Base-by-base conservation (phyloP, 2,888 invertebrate species). In the Philereme vetulata region DNA sequence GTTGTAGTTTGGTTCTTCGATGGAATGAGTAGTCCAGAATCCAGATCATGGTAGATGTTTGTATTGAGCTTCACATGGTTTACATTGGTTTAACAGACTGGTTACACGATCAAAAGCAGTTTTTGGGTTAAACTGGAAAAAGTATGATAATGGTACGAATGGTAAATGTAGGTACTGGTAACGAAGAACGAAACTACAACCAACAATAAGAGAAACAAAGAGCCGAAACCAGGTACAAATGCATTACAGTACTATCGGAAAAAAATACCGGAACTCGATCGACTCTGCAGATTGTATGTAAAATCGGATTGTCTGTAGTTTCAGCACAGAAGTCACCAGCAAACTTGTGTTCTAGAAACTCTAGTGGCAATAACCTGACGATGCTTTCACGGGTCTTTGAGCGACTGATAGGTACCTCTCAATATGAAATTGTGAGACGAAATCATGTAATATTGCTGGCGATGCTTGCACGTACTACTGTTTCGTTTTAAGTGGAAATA, bases 341-440 rank as follows among this genome's bases (percentile, higher is more conserved):
- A 51, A 32, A 8, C 11, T 48, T 48, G 42, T 51, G 33, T 52
- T 51, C 34, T 42, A 48, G 38, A 66, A 64, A 64, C 66, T 75
- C 66, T 72, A 76, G 76, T 71, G 68, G 73, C 72, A 78, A 78
- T 78, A 76, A 71, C 61, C 60, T 57, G 50, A 62, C 52, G 51
- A 60, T 64, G 60, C 42, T 56, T 44, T 32, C 38, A 48, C 40
- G 59, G 36, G 48, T 56, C 56, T 60, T 60, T 60, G 60, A 53
- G 53, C 57, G 35, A 52, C 46, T 42, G 56, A 50, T 56, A 46
- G 46, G 38, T 51, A 48, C 43, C n/a, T 44, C 49, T 61, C 56
- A 50, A 53, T 61, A 46, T 56, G 60, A 55, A 50, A 51, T 42
- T 50, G 55, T 1, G 45, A 47, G 49, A 45, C 59, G 36, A 51